phyloP scores from a whole-genome alignment of 2,113 vertebrate genomes.

The Campylomormyrus numenius region DNA sequence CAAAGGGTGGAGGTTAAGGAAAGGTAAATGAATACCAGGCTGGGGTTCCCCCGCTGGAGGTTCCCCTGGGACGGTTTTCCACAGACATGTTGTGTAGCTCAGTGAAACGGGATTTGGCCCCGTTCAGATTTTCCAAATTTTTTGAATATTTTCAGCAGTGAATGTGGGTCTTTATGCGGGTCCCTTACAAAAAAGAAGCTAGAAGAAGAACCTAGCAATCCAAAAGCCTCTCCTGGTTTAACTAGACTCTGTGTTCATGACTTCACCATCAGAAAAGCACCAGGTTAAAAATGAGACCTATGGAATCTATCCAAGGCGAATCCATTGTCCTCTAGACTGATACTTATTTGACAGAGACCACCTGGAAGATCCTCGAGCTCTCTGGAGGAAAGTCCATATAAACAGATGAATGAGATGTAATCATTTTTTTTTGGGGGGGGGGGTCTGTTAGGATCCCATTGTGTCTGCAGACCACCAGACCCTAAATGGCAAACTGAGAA shows the following conservation, averaged over 20 bases:
- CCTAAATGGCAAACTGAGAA: neutral
- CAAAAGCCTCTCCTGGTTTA: neutral
- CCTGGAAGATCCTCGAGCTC: neutral
- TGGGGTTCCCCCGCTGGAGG: neutral
- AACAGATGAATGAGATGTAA: neutral
- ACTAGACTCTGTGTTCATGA: neutral
- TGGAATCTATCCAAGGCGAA: conserved; percentile 48
- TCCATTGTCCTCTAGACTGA: conserved; percentile 29
- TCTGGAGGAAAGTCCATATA: neutral
- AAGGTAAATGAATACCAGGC: conserved; percentile 3
- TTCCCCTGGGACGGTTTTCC: neutral
- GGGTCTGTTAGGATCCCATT: neutral
- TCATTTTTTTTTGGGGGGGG: neutral
- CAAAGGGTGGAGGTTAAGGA: conserved; percentile 1
- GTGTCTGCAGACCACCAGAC: neutral
- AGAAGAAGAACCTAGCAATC: neutral
- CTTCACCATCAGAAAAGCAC: conserved; percentile 16
- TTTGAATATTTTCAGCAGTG: neutral
- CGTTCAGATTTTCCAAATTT: neutral
- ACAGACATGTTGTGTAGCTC: neutral
- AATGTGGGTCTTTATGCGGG: neutral
- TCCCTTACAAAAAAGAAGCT: neutral
- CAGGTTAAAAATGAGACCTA: conserved; percentile 45
- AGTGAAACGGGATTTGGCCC: neutral
- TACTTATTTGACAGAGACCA: neutral